phyloP scores from a whole-genome alignment of 2,888 invertebrate species.

The Thelaira solivaga region DNA sequence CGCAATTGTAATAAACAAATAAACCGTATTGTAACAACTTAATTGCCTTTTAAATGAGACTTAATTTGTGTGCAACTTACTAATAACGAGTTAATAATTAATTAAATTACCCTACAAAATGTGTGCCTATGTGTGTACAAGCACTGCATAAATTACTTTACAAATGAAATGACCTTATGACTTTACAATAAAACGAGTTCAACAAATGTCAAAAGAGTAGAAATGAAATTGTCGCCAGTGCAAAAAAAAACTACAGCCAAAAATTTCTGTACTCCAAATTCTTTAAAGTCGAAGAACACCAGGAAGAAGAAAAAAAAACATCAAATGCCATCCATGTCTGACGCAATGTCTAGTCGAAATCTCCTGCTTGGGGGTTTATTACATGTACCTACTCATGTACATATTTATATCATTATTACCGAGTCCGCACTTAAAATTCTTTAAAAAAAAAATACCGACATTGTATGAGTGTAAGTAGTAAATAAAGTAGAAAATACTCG shows the following conservation, averaged over 20 bases:
- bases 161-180: constrained; percentile 15
- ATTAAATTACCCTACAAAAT: constrained; percentile 9
- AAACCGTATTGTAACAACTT: constrained; percentile 5
- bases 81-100: constrained; percentile 15
- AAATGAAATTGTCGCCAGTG: background rate
- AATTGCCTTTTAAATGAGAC: constrained; percentile 25
- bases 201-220: constrained; percentile 45
- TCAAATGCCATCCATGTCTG: constrained; percentile 42
- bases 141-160: constrained; percentile 1
- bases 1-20: constrained; percentile 26
- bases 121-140: background rate
- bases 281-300: background rate
- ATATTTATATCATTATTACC: constrained; percentile 20
- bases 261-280: background rate
- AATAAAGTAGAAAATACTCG: too few relatives aligned
- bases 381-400: background rate
- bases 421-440: too few relatives aligned
- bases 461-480: constrained; percentile 2
- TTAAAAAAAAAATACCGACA: constrained; percentile 12
- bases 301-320: background rate
- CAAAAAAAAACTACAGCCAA: background rate
- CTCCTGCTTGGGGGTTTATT: constrained; percentile 26
- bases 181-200: constrained; percentile 27
- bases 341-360: constrained; percentile 49
- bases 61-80: background rate